These are phyloP conservation scores for Drosophila ercepeae DNA, from an alignment of 1,140 invertebrate genomes.

Conservation along the genomic window DNA sequence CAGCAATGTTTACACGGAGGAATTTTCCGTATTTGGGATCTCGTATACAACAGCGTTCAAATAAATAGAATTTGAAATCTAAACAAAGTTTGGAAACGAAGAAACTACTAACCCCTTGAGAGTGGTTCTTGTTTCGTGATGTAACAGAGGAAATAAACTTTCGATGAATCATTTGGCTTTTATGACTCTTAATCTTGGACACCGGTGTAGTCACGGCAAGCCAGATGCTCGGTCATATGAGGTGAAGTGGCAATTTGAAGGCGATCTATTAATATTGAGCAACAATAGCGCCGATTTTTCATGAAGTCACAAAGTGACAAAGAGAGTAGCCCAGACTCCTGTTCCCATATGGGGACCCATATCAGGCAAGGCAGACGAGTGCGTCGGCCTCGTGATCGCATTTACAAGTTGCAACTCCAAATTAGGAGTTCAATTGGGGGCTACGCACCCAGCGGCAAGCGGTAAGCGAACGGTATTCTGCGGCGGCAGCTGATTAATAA, in stretches of 20 bases:
- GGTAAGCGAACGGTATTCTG: conserved; percentile 56
- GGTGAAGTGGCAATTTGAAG: conserved; percentile 28
- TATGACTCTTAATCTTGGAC: not conserved
- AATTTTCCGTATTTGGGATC: conserved; percentile 11
- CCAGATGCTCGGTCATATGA: conserved; percentile 4
- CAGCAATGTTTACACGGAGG: conserved; percentile 35
- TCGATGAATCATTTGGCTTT: no score
- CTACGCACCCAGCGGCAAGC: conserved; percentile 32
- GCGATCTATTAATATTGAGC: conserved; percentile 50
- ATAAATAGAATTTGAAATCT: not conserved
- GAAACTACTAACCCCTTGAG: no score
- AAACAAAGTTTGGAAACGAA: not conserved
- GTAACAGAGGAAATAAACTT: no score
- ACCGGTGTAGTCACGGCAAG: conserved; percentile 2
- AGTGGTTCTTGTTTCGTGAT: no score
- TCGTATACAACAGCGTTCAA: conserved; percentile 2
- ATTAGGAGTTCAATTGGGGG: conserved; percentile 51
- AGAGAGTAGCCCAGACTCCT: conserved; percentile 38
- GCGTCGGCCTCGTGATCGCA: conserved; percentile 54
- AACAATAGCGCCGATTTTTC: conserved; percentile 28
- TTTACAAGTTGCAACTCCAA: conserved; percentile 30
- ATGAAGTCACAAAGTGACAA: conserved; percentile 27
- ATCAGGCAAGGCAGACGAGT: conserved; percentile 44
- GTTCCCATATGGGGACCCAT: conserved; percentile 16
- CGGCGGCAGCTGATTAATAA: conserved; percentile 71